These are phyloP conservation scores for Picathartes gymnocephalus DNA, from an alignment of 2,113 vertebrate genomes.

Conservation along the genomic window DNA sequence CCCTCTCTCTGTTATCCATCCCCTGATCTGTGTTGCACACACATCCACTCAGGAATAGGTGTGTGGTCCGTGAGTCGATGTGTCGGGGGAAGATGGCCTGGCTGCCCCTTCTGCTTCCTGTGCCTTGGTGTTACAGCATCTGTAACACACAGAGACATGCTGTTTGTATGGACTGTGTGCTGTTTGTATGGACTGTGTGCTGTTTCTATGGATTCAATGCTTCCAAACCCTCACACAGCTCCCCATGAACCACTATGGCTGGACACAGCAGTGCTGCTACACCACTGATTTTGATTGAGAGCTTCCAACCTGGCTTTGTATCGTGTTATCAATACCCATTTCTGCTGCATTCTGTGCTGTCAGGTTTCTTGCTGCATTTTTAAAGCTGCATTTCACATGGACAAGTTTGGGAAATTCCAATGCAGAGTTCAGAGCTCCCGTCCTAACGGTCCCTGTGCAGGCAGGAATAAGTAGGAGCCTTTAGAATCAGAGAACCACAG, in stretches of 20 bases:
- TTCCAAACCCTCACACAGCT: neutral
- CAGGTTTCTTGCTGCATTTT: neutral
- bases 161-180: neutral
- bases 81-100: neutral
- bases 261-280: rapidly evolving
- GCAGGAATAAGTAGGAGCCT: neutral
- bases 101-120: neutral
- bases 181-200: neutral
- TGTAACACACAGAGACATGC: neutral
- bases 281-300: rapidly evolving
- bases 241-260: rapidly evolving
- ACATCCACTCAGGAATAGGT: neutral
- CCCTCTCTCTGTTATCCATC: neutral
- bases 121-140: neutral
- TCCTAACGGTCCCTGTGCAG: neutral
- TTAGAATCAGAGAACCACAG: neutral
- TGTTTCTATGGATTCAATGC: neutral
- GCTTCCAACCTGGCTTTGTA: neutral
- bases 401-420: neutral
- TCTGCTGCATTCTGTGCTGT: neutral
- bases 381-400: neutral
- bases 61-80: rapidly evolving
- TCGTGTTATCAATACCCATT: neutral
- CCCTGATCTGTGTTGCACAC: neutral
- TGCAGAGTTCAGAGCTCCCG: neutral